Conservation (phyloP, 1,140 invertebrate genomes). For the Papilio aristodemus region DNA sequence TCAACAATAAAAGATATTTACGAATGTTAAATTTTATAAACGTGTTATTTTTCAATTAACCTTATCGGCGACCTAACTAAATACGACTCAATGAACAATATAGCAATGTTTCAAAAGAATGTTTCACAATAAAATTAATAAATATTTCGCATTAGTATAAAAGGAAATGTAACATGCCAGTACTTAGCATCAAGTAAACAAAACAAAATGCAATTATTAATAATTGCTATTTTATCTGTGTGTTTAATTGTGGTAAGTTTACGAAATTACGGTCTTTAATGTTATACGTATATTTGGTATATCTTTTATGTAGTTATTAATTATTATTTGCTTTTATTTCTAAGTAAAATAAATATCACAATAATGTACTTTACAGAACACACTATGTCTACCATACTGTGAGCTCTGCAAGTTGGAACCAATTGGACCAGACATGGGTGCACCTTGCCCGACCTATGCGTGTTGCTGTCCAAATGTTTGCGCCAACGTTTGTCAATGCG, state of each 20-base stretch:
- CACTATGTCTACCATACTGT: constrained; percentile 10
- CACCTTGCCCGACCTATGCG: background rate
- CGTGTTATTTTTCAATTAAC: background rate
- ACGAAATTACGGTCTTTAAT: too few relatives aligned
- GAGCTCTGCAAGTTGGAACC: constrained; percentile 14
- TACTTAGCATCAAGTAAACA: background rate
- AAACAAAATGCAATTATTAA: constrained; percentile 12
- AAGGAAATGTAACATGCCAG: constrained; percentile 4
- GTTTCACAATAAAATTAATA: background rate
- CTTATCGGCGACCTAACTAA: background rate
- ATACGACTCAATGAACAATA: background rate
- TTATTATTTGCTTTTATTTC: too few relatives aligned
- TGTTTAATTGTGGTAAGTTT: background rate
- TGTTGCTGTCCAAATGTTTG: background rate
- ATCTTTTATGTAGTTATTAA: too few relatives aligned
- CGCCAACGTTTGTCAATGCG: constrained; percentile 22
- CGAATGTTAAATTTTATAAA: background rate
- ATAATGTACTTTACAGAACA: constrained; percentile 1
- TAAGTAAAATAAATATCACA: too few relatives aligned
- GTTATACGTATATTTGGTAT: too few relatives aligned
- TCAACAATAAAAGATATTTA: background rate
- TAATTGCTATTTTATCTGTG: background rate
- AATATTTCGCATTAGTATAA: constrained; percentile 15
- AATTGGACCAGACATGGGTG: constrained; percentile 9
- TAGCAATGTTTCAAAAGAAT: background rate